Base-by-base conservation (phyloP, 1,140 invertebrate species). In the Chlorops oryzae region DNA sequence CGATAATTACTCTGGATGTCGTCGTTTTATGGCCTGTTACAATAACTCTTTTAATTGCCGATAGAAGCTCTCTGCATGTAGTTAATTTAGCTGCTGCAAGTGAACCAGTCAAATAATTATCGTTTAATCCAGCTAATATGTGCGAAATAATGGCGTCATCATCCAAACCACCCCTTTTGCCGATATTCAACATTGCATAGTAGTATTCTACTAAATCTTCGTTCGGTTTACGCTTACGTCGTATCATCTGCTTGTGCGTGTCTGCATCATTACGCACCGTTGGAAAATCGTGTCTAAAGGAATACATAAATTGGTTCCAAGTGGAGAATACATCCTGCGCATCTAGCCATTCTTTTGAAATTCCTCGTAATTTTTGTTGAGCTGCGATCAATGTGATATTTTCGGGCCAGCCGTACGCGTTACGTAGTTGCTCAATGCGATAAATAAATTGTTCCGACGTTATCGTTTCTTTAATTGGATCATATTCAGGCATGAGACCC, bases 271-370 rank as follows among this genome's bases (percentile, higher is more conserved):
- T 44, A 13, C 22, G n/a, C n/a, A 24, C 13, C 13, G 10, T 23
- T 24, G 20, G 42, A 23, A 44, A 44, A 44, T 44, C 41, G 12
- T 24, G 20, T 12, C 10, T 24, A 10, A 21, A 25, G 18, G 43
- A 24, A n/a, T 18, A 3, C 17, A 45, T 15, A 34, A 45, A 45
- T 15, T 45, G 25, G 9, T 23, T 15, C 43, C 43, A 45, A 18
- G 43, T 27, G 10, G 28, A 12, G 18, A 45, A 45, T 15, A 45
- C 28, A 21, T 3, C 5, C 20, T 45, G 43, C 9, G 43, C 23
- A 45, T 45, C 25, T 18, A 45, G 18, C 43, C 43, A 45, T n/a
- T 45, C 43, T 18, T 44, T 44, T 4, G 42, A 20, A 3, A 44
- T 23, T 21, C 2, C 41, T 23, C 17, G 21, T 13, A 28, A 20